Conservation (phyloP, 1,140 invertebrate species). For the Nasonia giraulti region DNA sequence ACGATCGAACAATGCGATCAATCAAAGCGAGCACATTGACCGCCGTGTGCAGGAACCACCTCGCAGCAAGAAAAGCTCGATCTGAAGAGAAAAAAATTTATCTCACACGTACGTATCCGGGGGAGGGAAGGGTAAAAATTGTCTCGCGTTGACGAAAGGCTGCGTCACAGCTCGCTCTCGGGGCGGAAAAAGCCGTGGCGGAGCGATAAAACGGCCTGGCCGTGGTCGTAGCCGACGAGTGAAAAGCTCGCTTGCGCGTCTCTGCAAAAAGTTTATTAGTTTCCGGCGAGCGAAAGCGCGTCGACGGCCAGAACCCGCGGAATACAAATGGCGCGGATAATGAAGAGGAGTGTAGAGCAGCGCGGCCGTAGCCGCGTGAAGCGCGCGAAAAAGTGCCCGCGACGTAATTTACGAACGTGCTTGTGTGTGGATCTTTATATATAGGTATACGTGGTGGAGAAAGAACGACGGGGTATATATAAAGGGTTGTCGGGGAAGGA, state of each 20-base stretch:
- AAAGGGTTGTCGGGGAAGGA: not conserved
- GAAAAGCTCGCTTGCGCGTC: not conserved
- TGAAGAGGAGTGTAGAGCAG: conserved; percentile 36
- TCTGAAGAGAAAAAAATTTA: not conserved
- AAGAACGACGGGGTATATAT: too few species aligned
- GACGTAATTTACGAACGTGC: conserved; percentile 21
- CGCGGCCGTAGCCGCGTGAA: too few species aligned
- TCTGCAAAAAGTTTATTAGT: conserved; percentile 49
- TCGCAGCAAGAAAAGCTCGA: not conserved
- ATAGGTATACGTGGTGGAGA: too few species aligned
- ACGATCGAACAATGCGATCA: too few species aligned
- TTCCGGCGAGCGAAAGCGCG: conserved; percentile 20
- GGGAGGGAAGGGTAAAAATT: conserved; percentile 1
- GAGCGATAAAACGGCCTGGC: not conserved
- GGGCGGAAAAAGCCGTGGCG: not conserved
- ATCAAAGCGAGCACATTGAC: not conserved
- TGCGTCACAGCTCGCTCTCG: not conserved
- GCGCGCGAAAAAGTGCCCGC: conserved; percentile 2
- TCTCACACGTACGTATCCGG: not conserved
- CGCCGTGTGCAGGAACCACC: not conserved
- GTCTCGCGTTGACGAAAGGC: conserved; percentile 16
- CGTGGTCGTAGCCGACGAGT: not conserved
- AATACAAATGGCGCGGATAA: conserved; percentile 48
- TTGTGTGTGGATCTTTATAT: too few species aligned
- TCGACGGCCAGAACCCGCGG: not conserved